Percentiles rank a stretch among this genome's conserved stretches.
These are phyloP conservation scores for Melanostoma scalare DNA, from an alignment of 2,888 invertebrate genomes.

Conservation along the genomic window DNA sequence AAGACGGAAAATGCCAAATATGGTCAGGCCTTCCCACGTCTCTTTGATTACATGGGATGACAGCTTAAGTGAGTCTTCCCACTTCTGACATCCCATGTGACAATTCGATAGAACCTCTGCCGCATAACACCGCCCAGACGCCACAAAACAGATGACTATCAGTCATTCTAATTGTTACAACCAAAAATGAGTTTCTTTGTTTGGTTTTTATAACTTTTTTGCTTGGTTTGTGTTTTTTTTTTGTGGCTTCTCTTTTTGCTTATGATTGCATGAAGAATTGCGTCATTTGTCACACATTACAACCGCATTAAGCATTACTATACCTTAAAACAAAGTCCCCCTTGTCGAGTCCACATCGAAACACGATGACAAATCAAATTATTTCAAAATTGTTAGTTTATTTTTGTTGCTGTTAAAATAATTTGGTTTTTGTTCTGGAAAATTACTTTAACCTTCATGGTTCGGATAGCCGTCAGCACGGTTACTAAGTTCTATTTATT, in stretches of 20 bases:
- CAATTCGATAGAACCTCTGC: too few species aligned
- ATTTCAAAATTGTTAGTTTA: neutral
- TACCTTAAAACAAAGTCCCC: neutral
- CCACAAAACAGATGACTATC: neutral
- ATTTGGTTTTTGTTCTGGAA: conserved; percentile 4
- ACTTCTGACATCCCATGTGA: too few species aligned
- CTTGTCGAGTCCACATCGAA: neutral
- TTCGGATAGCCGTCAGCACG: conserved; percentile 10
- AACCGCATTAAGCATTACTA: conserved; percentile 4
- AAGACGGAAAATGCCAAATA: too few species aligned
- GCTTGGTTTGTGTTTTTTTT: neutral
- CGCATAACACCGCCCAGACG: too few species aligned
- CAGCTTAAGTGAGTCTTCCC: too few species aligned
- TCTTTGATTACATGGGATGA: too few species aligned
- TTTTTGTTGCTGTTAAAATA: neutral
- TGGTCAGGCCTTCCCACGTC: too few species aligned
- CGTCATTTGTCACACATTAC: conserved; percentile 10
- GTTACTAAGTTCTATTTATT: neutral
- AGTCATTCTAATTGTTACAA: neutral
- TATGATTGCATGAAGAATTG: conserved; percentile 22
- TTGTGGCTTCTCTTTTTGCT: conserved; percentile 9
- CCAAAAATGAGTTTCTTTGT: conserved; percentile 2
- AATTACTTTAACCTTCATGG: conserved; percentile 48
- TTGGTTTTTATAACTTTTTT: neutral
- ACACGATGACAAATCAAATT: conserved; percentile 26